Conservation (phyloP, 2,797 vertebrate genomes). For the Fundulus diaphanus region DNA sequence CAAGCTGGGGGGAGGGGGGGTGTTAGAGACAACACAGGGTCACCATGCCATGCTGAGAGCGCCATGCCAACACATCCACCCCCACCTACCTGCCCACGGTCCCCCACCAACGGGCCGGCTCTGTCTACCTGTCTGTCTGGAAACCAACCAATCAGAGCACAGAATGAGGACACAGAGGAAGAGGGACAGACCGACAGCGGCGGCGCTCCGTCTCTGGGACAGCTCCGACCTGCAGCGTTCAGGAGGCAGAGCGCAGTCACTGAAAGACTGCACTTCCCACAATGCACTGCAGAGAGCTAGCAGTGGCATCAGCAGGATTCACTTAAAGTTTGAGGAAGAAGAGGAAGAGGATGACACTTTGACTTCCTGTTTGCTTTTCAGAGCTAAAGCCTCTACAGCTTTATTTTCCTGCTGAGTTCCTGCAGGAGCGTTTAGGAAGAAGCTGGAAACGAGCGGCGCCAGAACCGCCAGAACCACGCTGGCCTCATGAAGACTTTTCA, state of each 20-base stretch:
- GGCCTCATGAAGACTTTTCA: too few relatives aligned
- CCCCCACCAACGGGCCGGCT: constrained; percentile 78
- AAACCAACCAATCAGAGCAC: constrained; percentile 82
- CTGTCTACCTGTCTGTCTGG: constrained; percentile 84
- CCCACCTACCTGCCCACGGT: constrained; percentile 85
- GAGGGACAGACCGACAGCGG: constrained; percentile 33
- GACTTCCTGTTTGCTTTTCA: neutral
- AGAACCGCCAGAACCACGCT: too few relatives aligned
- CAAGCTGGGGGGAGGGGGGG: constrained; percentile 40
- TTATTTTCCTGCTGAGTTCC: too few relatives aligned
- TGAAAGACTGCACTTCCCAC: constrained; percentile 33
- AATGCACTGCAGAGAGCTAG: constrained; percentile 15
- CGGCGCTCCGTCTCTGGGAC: constrained; percentile 11
- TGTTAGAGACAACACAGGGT: constrained; percentile 3
- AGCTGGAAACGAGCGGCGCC: too few relatives aligned
- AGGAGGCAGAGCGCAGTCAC: constrained; percentile 9
- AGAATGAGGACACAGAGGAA: constrained; percentile 71
- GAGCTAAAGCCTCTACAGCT: neutral
- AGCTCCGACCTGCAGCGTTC: constrained; percentile 27
- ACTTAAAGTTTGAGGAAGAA: neutral
- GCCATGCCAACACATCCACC: constrained; percentile 77
- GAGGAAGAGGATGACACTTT: neutral
- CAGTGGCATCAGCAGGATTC: neutral
- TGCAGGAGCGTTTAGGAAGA: too few relatives aligned
- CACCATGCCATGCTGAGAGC: constrained; percentile 27